A percentile compares a stretch with the other conserved stretches of the same genome.
Evolutionary conservation across 2,888 invertebrate species (phyloP).

Genomic region (Pheosia gnoma): DNA sequence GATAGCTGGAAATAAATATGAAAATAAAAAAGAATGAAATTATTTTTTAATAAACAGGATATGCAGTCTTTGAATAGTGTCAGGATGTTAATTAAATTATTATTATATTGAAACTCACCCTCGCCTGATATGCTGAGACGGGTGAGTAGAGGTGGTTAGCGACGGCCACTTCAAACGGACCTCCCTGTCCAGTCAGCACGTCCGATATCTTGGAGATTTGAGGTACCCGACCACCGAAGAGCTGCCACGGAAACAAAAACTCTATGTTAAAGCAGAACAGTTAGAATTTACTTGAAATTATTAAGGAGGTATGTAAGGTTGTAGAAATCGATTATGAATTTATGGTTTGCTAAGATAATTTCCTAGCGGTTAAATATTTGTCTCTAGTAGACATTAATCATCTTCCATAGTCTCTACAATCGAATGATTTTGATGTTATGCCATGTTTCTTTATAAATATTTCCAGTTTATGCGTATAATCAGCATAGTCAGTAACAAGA

Average conservation of each 20-base stretch:
- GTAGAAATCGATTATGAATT: not conserved
- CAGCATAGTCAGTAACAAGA: too few species aligned
- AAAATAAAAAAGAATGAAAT: too few species aligned
- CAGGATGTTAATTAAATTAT: not conserved
- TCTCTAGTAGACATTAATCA: too few species aligned
- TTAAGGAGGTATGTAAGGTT: slow-evolving; percentile 1
- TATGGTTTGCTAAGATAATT: too few species aligned
- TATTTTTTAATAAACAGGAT: too few species aligned
- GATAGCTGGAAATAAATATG: slow-evolving; percentile 51
- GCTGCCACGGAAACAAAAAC: slow-evolving; percentile 26
- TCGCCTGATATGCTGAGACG: slow-evolving; percentile 63
- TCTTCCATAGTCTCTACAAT: too few species aligned
- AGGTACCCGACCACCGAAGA: slow-evolving; percentile 41
- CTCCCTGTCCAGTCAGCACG: slow-evolving; percentile 63
- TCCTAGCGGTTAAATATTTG: too few species aligned
- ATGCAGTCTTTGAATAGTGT: not conserved
- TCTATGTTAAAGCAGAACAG: slow-evolving; percentile 8
- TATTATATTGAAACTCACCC: slow-evolving; percentile 48
- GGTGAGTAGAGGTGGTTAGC: slow-evolving; percentile 69
- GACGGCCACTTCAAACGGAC: slow-evolving; percentile 63
- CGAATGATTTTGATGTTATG: too few species aligned
- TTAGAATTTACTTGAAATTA: slow-evolving; percentile 1
- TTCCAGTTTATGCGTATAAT: too few species aligned
- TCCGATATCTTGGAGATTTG: slow-evolving; percentile 71
- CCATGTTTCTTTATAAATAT: too few species aligned